phyloP scores from a whole-genome alignment of 2,113 vertebrate species.

The Penelope pileata region DNA sequence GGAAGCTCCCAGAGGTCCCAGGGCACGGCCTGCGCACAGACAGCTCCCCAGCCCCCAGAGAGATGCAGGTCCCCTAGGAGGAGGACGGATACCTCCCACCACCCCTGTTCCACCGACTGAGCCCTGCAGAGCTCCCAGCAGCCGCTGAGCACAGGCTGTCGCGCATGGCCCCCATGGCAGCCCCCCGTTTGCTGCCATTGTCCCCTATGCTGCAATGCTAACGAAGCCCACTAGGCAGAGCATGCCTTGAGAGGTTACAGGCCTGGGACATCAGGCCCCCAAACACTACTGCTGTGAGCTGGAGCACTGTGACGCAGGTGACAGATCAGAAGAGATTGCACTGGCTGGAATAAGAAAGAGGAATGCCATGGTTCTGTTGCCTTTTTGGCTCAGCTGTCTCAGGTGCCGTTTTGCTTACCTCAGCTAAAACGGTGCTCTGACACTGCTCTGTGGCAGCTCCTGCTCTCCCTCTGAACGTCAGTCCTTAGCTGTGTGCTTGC shows the following conservation, averaged over 20 bases:
- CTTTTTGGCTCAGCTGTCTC: background rate
- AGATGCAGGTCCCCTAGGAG: background rate
- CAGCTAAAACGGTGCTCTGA: background rate
- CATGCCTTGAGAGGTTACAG: background rate
- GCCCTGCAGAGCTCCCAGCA: background rate
- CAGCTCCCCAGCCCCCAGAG: background rate
- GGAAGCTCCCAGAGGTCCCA: background rate
- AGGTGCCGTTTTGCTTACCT: background rate
- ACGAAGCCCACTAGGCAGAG: background rate
- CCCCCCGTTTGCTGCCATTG: fast-evolving
- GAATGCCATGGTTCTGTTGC: background rate
- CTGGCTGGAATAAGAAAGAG: background rate
- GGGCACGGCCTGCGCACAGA: fast-evolving
- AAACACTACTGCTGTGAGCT: background rate
- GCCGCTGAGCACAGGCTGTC: fast-evolving
- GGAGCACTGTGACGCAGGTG: background rate
- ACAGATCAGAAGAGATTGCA: background rate
- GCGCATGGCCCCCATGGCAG: fast-evolving
- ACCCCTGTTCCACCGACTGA: fast-evolving
- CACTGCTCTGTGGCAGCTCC: background rate
- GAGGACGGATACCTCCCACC: background rate
- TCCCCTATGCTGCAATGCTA: fast-evolving
- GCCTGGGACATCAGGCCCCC: background rate
- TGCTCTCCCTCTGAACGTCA: background rate
- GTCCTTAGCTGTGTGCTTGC: background rate